Conservation (phyloP, 2,888 invertebrate species). For the Trichacis sp. region DNA sequence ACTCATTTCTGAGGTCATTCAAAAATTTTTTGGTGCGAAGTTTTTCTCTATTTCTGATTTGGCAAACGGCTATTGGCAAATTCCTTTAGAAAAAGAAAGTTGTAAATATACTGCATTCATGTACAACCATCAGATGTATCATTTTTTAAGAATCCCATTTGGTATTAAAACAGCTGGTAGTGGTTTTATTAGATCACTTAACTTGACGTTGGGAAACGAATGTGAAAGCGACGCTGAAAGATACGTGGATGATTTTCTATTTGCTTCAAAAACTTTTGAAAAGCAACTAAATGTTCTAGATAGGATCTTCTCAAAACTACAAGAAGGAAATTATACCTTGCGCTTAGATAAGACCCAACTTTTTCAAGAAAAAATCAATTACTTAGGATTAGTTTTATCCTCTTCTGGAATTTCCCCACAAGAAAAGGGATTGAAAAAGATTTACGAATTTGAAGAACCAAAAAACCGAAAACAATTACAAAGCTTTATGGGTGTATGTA, state of each 20-base stretch:
- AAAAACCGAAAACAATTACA: conserved; percentile 48
- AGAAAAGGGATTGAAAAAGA: not conserved
- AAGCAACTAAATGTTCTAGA: no score
- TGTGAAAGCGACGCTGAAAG: not conserved
- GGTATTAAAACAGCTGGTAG: conserved; percentile 50
- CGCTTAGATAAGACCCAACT: conserved; percentile 44
- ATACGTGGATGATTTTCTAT: not conserved
- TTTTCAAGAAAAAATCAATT: conserved; percentile 31
- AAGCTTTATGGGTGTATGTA: conserved; percentile 40
- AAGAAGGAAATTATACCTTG: conserved; percentile 20
- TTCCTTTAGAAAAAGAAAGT: conserved; percentile 18
- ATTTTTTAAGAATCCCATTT: conserved; percentile 48
- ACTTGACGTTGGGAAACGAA: conserved; percentile 46
- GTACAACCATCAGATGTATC: conserved; percentile 25
- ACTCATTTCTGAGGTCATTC: conserved; percentile 30
- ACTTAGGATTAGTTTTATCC: no score
- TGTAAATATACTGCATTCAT: conserved; percentile 35
- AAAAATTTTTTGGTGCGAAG: conserved; percentile 25
- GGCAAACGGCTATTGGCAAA: conserved; percentile 45
- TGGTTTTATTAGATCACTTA: conserved; percentile 44
- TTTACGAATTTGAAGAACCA: not conserved
- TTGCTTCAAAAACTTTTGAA: no score
- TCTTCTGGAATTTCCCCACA: conserved; percentile 15
- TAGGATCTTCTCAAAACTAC: not conserved
- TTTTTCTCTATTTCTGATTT: conserved; percentile 37